Base-by-base conservation (phyloP, 2,113 vertebrate species). In the Ammodramus savannarum region DNA sequence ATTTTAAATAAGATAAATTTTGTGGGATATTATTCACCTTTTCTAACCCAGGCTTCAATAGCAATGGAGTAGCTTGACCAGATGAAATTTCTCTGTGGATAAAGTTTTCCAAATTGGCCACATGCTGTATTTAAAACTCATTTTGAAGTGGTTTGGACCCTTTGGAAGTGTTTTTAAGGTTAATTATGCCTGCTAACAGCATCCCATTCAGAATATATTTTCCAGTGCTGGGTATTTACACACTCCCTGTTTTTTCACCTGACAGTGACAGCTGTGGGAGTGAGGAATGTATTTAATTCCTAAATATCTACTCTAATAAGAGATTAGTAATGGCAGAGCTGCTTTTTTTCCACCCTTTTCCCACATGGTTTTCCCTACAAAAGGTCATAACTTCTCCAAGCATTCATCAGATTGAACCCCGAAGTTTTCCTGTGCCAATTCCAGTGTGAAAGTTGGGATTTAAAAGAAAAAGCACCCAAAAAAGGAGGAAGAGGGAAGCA, bases 241-340 rank as follows among this genome's bases (percentile, higher is more conserved):
- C 34, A 46, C 17, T 62, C 65, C 5, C 77, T 4, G 29, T 55
- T 85, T 94, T 93, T 87, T 87, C 78, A 82, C 88, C 66, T 69
- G 66, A 16, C 74, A 25, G 69, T 78, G 96, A 63, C 88, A 94
- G 85, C 74, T 85, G 43, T 7, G 4, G 66, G 41, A 52, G 7
- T 21, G 73, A 85, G 26, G 16, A 46, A 78, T 81, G 73, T 73
- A 49, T 89, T 93, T 78, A 46, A 89, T 87, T 92, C 76, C 82
- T 49, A 19, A 75, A 83, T 89, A 90, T 68, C 71, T 74, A 11
- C 74, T 81, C 69, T 87, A 41, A 52, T 25, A 54, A 63, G 49
- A 77, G 49, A 90, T 93, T 36, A 75, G 57, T 32, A 89, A 75
- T 10, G 43, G 38, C 36, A 66, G 16, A 54, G 19, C 23, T 86